Conservation (phyloP, 2,113 vertebrate genomes). For the Hypomesus transpacificus region DNA sequence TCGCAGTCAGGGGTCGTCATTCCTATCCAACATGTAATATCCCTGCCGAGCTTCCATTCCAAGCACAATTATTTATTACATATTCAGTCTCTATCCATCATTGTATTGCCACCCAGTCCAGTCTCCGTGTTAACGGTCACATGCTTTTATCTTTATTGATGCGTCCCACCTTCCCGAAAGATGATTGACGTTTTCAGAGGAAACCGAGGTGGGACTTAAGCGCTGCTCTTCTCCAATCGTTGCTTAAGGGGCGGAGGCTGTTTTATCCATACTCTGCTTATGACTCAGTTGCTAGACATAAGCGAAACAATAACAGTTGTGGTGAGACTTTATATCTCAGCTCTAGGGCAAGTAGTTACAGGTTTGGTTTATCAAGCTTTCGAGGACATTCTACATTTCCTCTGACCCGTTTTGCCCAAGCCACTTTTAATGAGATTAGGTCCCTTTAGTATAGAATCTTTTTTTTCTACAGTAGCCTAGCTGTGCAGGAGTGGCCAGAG, state of each 20-base stretch:
- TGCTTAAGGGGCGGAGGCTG: conserved; percentile 64
- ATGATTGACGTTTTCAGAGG: conserved; percentile 72
- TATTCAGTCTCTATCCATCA: conserved; percentile 76
- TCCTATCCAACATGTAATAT: conserved; percentile 55
- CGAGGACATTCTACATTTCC: conserved; percentile 39
- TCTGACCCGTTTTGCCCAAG: conserved; percentile 39
- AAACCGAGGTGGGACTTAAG: conserved; percentile 66
- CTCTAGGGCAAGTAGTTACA: conserved; percentile 37
- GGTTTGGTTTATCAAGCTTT: conserved; percentile 42
- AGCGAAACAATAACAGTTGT: conserved; percentile 76
- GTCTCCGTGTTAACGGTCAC: conserved; percentile 58
- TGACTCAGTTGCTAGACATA: conserved; percentile 79
- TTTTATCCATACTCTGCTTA: conserved; percentile 69
- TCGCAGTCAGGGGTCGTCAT: conserved; percentile 42
- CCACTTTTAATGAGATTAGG: conserved; percentile 68
- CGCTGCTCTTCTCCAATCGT: conserved; percentile 65
- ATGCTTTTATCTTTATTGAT: conserved; percentile 76
- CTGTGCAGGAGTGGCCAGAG: conserved; percentile 73
- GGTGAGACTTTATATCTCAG: conserved; percentile 62
- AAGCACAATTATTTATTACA: conserved; percentile 74
- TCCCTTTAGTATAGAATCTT: conserved; percentile 61
- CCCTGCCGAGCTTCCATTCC: conserved; percentile 57
- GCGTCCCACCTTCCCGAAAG: conserved; percentile 66
- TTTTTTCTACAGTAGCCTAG: conserved; percentile 50
- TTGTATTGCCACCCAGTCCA: conserved; percentile 65